These are phyloP conservation scores for Apodemia duryi DNA, from an alignment of 2,888 invertebrate species.

Conservation along the genomic window DNA sequence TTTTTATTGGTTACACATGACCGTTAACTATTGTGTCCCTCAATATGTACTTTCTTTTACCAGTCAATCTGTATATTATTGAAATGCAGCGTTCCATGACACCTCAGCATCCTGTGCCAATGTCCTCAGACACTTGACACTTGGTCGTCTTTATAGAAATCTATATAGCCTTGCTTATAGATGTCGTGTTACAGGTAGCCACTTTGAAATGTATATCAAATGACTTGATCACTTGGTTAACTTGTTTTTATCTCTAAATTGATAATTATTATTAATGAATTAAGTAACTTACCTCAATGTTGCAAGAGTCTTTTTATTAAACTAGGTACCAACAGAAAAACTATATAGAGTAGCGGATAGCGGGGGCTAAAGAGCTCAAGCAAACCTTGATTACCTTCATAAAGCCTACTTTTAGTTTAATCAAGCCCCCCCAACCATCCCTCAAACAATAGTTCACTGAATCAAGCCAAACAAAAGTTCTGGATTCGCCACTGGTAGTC, in stretches of 20 bases:
- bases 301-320: neutral
- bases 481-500: no score
- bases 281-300: neutral
- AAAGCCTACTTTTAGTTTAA: no score
- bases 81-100: slow-evolving; percentile 17
- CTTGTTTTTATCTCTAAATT: neutral
- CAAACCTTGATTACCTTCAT: no score
- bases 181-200: neutral
- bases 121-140: slow-evolving; percentile 17
- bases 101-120: slow-evolving; percentile 12
- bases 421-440: no score
- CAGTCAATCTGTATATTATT: neutral
- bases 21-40: no score
- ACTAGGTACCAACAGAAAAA: neutral
- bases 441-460: no score
- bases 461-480: no score
- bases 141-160: slow-evolving; percentile 8
- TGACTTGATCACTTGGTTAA: neutral
- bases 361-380: no score
- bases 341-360: neutral
- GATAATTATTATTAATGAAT: neutral
- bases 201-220: neutral
- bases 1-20: no score
- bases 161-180: neutral
- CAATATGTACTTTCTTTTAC: no score